phyloP scores from a whole-genome alignment of 2,113 vertebrate genomes.

The Promerops cafer region DNA sequence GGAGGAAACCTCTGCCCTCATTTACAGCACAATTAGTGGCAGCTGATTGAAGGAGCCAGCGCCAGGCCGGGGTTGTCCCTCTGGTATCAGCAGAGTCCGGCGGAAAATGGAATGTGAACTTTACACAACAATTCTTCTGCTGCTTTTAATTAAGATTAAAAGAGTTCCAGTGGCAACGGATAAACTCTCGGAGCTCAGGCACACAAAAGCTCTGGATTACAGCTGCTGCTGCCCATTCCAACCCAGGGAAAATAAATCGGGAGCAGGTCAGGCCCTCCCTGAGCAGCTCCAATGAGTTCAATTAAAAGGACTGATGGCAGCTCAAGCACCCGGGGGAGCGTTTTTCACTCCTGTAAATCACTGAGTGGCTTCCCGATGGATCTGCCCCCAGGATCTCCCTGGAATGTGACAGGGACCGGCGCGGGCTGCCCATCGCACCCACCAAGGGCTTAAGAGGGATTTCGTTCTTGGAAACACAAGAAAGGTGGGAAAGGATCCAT shows the following conservation, averaged over 20 bases:
- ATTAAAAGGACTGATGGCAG: not conserved
- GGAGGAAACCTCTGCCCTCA: not conserved
- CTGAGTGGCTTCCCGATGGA: not conserved
- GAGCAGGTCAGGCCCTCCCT: not conserved
- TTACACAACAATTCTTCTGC: not conserved
- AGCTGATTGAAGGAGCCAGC: not conserved
- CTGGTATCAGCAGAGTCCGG: not conserved
- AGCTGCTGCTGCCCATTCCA: not conserved
- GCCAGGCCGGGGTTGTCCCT: fast-evolving
- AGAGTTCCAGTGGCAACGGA: not conserved
- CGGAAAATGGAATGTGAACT: not conserved
- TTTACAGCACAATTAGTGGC: not conserved
- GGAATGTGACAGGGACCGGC: not conserved
- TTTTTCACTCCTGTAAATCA: not conserved
- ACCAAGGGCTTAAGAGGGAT: not conserved
- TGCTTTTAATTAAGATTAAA: not conserved
- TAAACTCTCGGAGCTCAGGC: not conserved
- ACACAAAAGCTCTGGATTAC: not conserved
- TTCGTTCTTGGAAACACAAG: not conserved
- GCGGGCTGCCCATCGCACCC: fast-evolving
- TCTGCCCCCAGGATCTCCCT: not conserved
- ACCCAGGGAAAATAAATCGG: not conserved
- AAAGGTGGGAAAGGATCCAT: not conserved
- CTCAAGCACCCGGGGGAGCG: not conserved
- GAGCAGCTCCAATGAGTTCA: not conserved